phyloP scores from a whole-genome alignment of 2,888 invertebrate species.

The Pollenia labialis region DNA sequence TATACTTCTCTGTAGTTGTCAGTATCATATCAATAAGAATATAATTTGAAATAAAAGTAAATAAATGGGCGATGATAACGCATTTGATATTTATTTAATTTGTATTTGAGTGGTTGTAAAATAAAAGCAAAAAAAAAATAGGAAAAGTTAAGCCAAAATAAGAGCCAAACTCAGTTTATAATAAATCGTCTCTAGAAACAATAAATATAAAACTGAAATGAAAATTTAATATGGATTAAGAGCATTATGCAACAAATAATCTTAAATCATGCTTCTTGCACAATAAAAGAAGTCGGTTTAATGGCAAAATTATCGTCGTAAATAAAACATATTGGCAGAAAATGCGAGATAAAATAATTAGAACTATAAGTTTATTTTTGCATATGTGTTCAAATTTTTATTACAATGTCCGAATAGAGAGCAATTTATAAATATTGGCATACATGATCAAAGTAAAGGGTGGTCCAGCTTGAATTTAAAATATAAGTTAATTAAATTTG shows the following conservation, averaged over 20 bases:
- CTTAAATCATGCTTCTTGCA: background rate
- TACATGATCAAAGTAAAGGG: no score
- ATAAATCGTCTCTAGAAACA: slow-evolving; percentile 48
- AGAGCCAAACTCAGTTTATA: slow-evolving; percentile 23
- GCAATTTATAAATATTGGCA: no score
- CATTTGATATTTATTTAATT: slow-evolving; percentile 53
- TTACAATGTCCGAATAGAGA: no score
- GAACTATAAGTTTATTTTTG: no score
- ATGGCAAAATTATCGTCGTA: no score
- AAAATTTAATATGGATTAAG: background rate
- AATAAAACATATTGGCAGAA: no score
- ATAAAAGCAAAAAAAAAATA: slow-evolving; percentile 10
- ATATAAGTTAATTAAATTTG: no score
- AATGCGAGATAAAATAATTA: no score
- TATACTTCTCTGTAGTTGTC: background rate
- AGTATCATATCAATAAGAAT: background rate
- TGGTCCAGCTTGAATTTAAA: no score
- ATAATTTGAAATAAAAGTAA: slow-evolving; percentile 36
- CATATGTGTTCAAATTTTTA: no score
- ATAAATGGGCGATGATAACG: slow-evolving; percentile 59
- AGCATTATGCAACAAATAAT: slow-evolving; percentile 11
- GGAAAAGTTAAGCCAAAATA: slow-evolving; percentile 2
- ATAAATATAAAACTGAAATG: background rate
- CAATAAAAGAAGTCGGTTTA: background rate
- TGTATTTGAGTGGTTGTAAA: slow-evolving; percentile 43